phyloP scores from a whole-genome alignment of 1,140 invertebrate species.

The Micrasema minimum region DNA sequence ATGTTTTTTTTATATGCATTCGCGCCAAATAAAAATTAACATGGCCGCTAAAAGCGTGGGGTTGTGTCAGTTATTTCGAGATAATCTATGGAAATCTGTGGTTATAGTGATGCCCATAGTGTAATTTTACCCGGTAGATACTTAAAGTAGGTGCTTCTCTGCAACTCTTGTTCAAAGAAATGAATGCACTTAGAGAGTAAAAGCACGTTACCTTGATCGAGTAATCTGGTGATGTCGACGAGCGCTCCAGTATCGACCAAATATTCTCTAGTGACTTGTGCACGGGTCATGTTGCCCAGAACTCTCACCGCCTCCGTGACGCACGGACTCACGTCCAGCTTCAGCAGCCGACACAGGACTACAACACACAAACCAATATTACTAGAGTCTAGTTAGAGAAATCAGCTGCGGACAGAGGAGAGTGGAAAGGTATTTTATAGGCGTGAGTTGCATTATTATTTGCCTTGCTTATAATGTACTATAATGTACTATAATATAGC shows the following conservation, averaged over 20 bases:
- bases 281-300: slow-evolving; percentile 60
- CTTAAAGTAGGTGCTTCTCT: no score
- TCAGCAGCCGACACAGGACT: slow-evolving; percentile 47
- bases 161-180: neutral
- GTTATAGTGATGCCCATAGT: no score
- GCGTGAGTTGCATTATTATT: no score
- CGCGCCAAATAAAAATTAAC: slow-evolving; percentile 42
- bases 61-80: slow-evolving; percentile 32
- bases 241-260: slow-evolving; percentile 47
- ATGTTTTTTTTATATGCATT: slow-evolving; percentile 14
- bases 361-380: no score
- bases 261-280: slow-evolving; percentile 56
- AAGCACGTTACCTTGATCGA: slow-evolving; percentile 45
- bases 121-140: no score
- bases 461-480: no score
- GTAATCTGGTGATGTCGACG: slow-evolving; percentile 41
- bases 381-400: no score
- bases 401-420: no score
- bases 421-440: no score
- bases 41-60: slow-evolving; percentile 41
- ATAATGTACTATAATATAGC: no score
- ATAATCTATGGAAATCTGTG: slow-evolving; percentile 19
- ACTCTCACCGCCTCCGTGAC: slow-evolving; percentile 58
- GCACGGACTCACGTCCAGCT: slow-evolving; percentile 33
- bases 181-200: neutral